Base-by-base conservation (phyloP, 2,113 vertebrate genomes). In the Rhinolophus ferrumequinum region DNA sequence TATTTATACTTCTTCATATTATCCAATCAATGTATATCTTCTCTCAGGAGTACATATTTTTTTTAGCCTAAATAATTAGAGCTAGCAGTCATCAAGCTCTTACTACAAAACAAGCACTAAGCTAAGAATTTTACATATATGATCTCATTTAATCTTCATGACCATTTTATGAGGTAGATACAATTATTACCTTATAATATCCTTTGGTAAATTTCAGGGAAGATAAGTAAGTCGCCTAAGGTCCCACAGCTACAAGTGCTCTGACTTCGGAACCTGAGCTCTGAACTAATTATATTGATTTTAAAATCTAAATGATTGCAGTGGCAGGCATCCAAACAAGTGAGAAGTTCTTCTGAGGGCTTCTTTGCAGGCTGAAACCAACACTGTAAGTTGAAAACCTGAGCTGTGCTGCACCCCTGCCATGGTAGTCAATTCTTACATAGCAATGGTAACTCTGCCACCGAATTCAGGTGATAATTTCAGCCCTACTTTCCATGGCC, bases 151-250 rank as follows among this genome's bases (percentile, higher is more conserved):
- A 60, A 80, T 24, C n/a, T 15, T 86, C 47, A 52, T 15, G 14
- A 33, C 62, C 54, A 38, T 54, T 66, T 41, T 30, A 15, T 44
- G 66, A 97, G 54, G 33, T 62, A 96, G 89, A 73, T 66, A 52
- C n/a, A 73, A 85, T 75, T 12, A 93, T 64, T 41, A 73, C 18
- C 30, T 80, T 88, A 69, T 88, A 80, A 75, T 75, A 50, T 75
- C 33, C 7, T 38, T 75, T 21, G 10, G 28, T 47, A 73, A 16
- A 66, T 66, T 52, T 88, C 64, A 79, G 28, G 35, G 28, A 64
- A 50, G 33, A 64, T 44, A 47, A 81, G 24, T 58, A 66, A 62
- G 2, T 90, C 73, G 4, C 22, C 66, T 79, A 22, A 28, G 47
- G 15, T 67, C 76, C 38, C 54, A 82, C 0, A 52, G 47, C 22